phyloP scores from a whole-genome alignment of 1,140 invertebrate species.

The Caenorhabditis inopinata region DNA sequence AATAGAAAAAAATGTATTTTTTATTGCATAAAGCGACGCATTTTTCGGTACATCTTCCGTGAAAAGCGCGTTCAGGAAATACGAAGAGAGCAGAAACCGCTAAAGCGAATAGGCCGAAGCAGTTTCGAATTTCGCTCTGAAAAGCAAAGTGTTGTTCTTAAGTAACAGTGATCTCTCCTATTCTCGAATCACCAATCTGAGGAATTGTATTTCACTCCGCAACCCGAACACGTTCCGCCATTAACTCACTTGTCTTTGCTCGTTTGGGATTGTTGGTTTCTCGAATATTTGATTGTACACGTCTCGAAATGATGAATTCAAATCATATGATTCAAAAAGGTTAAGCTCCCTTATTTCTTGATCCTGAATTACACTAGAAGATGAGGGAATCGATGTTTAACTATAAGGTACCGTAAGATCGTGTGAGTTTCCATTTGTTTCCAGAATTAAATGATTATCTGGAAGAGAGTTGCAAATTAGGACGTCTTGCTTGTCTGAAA shows the following conservation, averaged over 20 bases:
- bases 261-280: background rate
- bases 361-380: background rate
- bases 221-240: no score
- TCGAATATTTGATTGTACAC: slow-evolving; percentile 45
- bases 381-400: background rate
- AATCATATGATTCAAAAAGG: slow-evolving; percentile 39
- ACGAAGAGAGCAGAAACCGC: no score
- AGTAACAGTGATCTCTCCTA: no score
- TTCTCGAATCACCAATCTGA: no score
- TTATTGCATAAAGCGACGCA: no score
- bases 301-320: slow-evolving; percentile 29
- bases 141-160: no score
- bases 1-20: no score
- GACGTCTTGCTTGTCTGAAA: slow-evolving; percentile 9
- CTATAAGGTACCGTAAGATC: background rate
- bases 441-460: background rate
- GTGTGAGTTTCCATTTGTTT: background rate
- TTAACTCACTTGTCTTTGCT: slow-evolving; percentile 3
- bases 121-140: no score
- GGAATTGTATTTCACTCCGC: no score
- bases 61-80: no score
- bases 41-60: no score
- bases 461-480: background rate
- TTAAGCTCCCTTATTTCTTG: slow-evolving; percentile 19
- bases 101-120: no score